phyloP scores from a whole-genome alignment of 2,888 invertebrate species.

The Acronicta psi region DNA sequence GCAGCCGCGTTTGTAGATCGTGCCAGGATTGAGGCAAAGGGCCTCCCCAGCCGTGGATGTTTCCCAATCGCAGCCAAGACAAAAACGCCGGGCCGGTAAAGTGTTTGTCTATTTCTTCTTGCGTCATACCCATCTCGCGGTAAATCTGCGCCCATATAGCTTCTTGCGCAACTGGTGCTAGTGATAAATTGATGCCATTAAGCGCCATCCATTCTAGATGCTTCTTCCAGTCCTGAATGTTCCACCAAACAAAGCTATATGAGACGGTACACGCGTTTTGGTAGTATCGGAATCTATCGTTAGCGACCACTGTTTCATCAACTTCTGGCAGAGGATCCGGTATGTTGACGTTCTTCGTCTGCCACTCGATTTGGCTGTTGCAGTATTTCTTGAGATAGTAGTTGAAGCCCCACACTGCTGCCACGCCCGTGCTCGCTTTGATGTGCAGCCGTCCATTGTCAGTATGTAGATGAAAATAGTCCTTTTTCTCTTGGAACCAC shows the following conservation, averaged over 20 bases:
- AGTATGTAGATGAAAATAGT: constrained; percentile 72
- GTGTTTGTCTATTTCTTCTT: constrained; percentile 93
- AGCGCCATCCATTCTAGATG: constrained; percentile 99
- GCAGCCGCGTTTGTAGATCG: constrained; percentile 90
- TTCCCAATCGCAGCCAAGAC: constrained; percentile 98
- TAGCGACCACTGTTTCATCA: constrained; percentile 90
- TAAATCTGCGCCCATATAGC: constrained; percentile 95
- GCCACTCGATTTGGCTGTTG: constrained; percentile 96
- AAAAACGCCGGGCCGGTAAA: constrained; percentile 98
- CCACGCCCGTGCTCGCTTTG: constrained; percentile 92
- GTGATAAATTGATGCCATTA: constrained; percentile 96
- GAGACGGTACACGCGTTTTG: constrained; percentile 98
- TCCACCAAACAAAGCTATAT: constrained; percentile 97
- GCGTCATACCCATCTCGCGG: constrained; percentile 91
- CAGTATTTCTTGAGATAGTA: constrained; percentile 95
- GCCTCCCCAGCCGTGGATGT: constrained; percentile 96
- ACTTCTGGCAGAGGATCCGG: constrained; percentile 88
- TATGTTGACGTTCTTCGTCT: constrained; percentile 90
- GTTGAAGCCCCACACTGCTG: constrained; percentile 95
- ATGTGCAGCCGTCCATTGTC: constrained; percentile 68
- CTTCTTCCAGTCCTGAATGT: constrained; percentile 93
- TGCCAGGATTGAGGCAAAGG: constrained; percentile 93
- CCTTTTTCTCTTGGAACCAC: constrained; percentile 76
- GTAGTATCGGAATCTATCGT: constrained; percentile 96
- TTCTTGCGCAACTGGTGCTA: constrained; percentile 97